phyloP scores from a whole-genome alignment of 2,797 vertebrate genomes.

The Cyprinodon diabolis region DNA sequence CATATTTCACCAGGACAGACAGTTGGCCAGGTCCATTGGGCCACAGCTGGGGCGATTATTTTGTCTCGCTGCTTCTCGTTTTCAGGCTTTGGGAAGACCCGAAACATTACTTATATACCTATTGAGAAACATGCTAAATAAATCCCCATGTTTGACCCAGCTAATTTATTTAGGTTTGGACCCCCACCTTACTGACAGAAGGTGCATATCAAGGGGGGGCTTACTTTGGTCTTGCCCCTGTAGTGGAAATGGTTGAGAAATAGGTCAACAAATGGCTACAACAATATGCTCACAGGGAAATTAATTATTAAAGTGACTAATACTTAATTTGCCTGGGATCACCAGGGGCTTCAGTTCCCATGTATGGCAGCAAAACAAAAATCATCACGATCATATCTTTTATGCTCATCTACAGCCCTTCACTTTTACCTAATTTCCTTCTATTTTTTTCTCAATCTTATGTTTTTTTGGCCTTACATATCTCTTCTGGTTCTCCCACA shows the following conservation, averaged over 20 bases:
- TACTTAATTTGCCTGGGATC: constrained; percentile 81
- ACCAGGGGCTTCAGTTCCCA: constrained; percentile 69
- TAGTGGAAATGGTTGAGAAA: constrained; percentile 73
- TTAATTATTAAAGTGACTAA: constrained; percentile 87
- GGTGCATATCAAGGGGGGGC: constrained; percentile 43
- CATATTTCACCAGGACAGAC: constrained; percentile 81
- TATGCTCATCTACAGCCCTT: constrained; percentile 47
- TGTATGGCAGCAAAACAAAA: constrained; percentile 74
- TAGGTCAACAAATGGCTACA: constrained; percentile 79
- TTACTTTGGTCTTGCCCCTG: constrained; percentile 65
- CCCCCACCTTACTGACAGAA: constrained; percentile 58
- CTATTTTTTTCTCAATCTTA: constrained; percentile 41
- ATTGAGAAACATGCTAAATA: constrained; percentile 77
- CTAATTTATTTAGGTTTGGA: constrained; percentile 52
- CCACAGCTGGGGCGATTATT: constrained; percentile 64
- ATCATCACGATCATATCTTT: constrained; percentile 64
- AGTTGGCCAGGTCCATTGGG: constrained; percentile 67
- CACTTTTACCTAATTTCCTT: constrained; percentile 23
- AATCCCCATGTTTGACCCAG: constrained; percentile 78
- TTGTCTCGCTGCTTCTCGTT: constrained; percentile 70
- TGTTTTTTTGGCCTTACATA: constrained; percentile 53
- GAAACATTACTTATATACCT: constrained; percentile 76
- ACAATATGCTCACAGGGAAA: constrained; percentile 78
- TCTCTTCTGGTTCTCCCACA: constrained; percentile 39
- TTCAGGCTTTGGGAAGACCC: constrained; percentile 67